Evolutionary conservation across 2,797 vertebrate species (phyloP), one percentile per base, ranked within the genome.

Genomic region (Ispidina picta): DNA sequence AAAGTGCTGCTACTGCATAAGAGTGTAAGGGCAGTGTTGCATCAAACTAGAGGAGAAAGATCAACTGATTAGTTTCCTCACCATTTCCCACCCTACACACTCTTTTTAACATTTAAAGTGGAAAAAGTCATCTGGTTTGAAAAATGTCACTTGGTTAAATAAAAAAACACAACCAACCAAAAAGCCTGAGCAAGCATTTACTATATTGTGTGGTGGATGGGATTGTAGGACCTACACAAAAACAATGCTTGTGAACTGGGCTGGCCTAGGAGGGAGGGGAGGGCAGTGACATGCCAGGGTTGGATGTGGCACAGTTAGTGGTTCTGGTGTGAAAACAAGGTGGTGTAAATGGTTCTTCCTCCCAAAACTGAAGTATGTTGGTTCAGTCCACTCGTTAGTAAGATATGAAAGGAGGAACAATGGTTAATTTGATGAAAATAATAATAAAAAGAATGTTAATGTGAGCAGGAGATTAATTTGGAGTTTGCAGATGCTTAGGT

Each of bases 91-190:
- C 76, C 64, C 54, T 19, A 16, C 49, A 13, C 12, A 12, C 17
- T 54, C 33, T 88, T 52, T 48, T 58, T 92, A 92, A 89, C 88
- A 72, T 89, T 92, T 92, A 33, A 83, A 72, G 52, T 91, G 75
- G 81, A 88, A 92, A 90, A 94, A 89, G 58, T 90, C 2, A 55
- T 35, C 54, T 87, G 46, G 12, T 55, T 86, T 94, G 74, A 88
- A 86, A 92, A 88, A 82, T 84, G 63, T 86, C 59, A 83, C 23
- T 83, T 62, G 54, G 33, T 65, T 74, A 44, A 83, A 71, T 33
- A 58, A 77, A 52, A 81, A 79, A 31, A 1, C 5, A 0, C 17
- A 80, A 46, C 23, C 13, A 71, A 35, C 68, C 26, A 23, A 31
- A 70, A 91, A 43, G 41, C 51, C 56, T 35, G 71, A 91, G 66